Conservation (phyloP, 2,113 vertebrate species). For the Rana temporaria region DNA sequence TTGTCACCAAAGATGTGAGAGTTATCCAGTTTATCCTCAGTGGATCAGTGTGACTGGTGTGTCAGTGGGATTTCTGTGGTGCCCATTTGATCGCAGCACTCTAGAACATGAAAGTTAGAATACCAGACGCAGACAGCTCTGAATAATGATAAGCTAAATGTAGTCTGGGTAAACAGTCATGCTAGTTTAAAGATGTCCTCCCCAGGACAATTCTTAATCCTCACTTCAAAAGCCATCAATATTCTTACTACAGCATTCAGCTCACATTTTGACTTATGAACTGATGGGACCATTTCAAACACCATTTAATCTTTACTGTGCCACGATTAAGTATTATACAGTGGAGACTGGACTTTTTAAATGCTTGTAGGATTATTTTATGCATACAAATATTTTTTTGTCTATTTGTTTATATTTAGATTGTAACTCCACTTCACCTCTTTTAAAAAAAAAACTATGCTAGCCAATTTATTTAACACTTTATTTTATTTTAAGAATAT, state of each 20-base stretch:
- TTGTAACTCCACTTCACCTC: no score
- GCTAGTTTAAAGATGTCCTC: conserved; percentile 3
- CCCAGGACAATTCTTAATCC: neutral
- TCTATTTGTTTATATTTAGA: no score
- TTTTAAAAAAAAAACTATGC: no score
- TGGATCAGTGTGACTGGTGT: conserved; percentile 9
- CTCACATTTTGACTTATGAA: neutral
- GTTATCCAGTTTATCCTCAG: conserved; percentile 29
- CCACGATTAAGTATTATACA: no score
- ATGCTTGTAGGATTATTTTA: no score
- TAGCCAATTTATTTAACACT: no score
- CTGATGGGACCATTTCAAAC: no score
- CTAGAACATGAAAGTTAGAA: conserved; percentile 34
- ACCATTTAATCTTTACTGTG: no score
- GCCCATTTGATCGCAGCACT: conserved; percentile 36
- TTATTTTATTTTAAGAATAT: no score
- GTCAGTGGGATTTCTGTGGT: conserved; percentile 34
- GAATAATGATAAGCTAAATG: conserved; percentile 12
- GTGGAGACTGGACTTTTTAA: no score
- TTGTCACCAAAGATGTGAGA: conserved; percentile 40
- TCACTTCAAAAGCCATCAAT: neutral
- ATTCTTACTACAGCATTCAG: neutral
- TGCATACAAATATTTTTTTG: no score
- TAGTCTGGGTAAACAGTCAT: conserved; percentile 15
- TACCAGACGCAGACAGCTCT: neutral